Base-by-base conservation (phyloP, 2,113 vertebrate species). In the Caracal caracal region DNA sequence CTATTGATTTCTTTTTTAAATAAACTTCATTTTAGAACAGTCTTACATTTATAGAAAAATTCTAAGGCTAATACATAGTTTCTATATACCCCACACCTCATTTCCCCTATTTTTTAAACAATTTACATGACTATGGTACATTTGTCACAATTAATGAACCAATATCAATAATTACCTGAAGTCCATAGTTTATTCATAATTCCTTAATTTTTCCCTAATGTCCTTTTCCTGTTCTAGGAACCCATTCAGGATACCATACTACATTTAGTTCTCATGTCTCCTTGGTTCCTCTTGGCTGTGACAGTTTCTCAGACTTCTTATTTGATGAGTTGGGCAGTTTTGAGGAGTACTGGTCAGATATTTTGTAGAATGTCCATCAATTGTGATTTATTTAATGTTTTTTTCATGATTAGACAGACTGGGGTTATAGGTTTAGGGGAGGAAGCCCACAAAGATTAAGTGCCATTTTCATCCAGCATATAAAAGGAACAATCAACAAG, bases 91-190 rank as follows among this genome's bases (percentile, higher is more conserved):
- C 22, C 22, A 37, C 33, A 40, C 24, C n/a, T 89, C 10, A 68
- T 96, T 94, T 90, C 92, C 43, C 35, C n/a, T 83, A 76, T 86
- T 75, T 92, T 96, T 76, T 83, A 95, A 94, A 94, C 95, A 84
- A 88, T 20, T 84, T 95, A 84, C 28, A 73, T 73, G 53, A 82
- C 83, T 81, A 59, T 84, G 73, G 51, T 59, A 90, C n/a, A 51
- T 86, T 88, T 96, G 43, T 65, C 59, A 56, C 13, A 82, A 70
- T 65, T 85, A 95, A 76, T 85, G 35, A 92, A 66, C 28, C 53
- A 88, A 83, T 88, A 88, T 63, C 49, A 78, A 70, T 59, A 49
- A 56, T 90, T 97, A 91, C 80, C 51, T 83, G 51, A 97, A 83
- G 26, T n/a, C 13, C 30, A 49, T 86, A 51, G 10, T 82, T 95